Conservation (phyloP, 2,113 vertebrate species). For the Rallus limicola region DNA sequence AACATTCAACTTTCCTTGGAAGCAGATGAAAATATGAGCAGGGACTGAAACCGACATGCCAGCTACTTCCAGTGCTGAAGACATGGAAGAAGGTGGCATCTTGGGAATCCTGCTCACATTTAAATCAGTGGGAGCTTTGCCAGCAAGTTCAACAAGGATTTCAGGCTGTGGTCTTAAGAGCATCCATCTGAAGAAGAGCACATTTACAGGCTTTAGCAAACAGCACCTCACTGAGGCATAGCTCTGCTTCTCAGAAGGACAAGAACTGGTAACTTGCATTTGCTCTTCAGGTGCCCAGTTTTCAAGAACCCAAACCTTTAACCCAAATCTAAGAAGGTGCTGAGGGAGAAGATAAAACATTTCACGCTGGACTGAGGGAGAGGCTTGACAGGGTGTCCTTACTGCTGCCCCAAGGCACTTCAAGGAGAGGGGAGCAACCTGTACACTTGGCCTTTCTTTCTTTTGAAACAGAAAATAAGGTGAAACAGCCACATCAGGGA, state of each 20-base stretch:
- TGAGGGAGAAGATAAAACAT: background rate
- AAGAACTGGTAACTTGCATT: background rate
- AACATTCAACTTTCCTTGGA: background rate
- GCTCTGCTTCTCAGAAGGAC: background rate
- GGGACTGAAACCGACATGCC: background rate
- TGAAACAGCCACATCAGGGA: background rate
- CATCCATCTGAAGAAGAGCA: background rate
- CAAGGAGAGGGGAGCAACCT: background rate
- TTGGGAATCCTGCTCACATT: background rate
- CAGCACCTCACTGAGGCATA: background rate
- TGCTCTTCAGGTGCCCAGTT: background rate
- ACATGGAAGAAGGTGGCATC: background rate
- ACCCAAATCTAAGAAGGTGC: background rate
- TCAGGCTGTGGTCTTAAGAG: background rate
- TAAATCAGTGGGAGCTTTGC: background rate
- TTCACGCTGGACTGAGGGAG: rapidly evolving
- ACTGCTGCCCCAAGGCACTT: background rate
- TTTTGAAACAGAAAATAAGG: background rate
- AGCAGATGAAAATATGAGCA: background rate
- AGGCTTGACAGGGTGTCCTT: background rate
- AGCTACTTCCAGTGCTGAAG: background rate
- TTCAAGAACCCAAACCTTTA: background rate
- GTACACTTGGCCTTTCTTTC: background rate
- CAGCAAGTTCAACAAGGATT: background rate
- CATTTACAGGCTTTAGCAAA: background rate